Evolutionary conservation across 2,113 vertebrate genomes (phyloP).

Genomic region (Cepphus grylle): DNA sequence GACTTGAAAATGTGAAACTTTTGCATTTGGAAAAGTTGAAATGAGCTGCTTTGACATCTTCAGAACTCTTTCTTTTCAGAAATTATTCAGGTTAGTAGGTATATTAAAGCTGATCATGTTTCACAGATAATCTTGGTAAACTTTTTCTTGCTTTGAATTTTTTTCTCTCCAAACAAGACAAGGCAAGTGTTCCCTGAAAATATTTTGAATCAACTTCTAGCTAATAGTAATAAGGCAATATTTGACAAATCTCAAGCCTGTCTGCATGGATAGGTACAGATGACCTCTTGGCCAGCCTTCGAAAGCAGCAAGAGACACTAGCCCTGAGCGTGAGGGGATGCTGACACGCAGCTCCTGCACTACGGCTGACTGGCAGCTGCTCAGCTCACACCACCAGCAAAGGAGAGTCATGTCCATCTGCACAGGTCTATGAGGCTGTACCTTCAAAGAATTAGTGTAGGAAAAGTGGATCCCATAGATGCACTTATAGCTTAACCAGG

Average conservation of each 20-base stretch:
- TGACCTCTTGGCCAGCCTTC: background rate
- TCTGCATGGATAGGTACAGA: background rate
- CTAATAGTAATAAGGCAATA: background rate
- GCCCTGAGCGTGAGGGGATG: rapidly evolving
- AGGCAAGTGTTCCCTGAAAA: background rate
- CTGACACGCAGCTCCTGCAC: background rate
- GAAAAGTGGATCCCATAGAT: background rate
- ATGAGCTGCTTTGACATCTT: background rate
- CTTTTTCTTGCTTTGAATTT: background rate
- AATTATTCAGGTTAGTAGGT: background rate
- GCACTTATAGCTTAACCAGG: background rate
- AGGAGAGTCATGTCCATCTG: background rate
- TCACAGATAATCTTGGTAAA: background rate
- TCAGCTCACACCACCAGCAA: background rate
- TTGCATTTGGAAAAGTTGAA: background rate
- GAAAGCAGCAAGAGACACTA: background rate
- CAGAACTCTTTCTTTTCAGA: background rate
- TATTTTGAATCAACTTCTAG: background rate
- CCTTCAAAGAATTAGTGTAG: background rate
- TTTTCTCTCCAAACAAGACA: background rate
- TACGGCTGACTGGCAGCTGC: background rate
- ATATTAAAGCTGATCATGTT: background rate
- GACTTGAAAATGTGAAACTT: background rate
- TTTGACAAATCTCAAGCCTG: background rate
- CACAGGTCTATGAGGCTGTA: background rate